Evolutionary conservation across 1,140 invertebrate genomes (phyloP).

Genomic region (Trigoniulus corallinus): DNA sequence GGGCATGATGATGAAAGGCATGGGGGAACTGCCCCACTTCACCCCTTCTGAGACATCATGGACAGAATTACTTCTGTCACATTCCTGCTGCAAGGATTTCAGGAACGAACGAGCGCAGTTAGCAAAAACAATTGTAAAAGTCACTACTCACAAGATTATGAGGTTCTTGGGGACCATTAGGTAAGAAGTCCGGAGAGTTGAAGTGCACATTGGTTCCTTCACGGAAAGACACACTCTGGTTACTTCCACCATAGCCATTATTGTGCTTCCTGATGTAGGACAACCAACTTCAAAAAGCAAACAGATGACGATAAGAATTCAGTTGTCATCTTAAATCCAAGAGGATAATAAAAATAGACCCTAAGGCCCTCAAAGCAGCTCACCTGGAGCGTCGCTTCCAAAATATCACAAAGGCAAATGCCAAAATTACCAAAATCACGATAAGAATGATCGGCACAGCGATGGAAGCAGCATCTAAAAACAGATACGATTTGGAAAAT

Average conservation of each 20-base stretch:
- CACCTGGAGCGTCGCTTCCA: conserved; percentile 40
- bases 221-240: conserved; percentile 86
- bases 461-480: conserved; percentile 42
- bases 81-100: no score
- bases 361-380: conserved; percentile 6
- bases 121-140: background rate
- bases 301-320: no score
- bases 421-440: conserved; percentile 47
- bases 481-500: conserved; percentile 5
- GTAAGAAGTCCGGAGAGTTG: conserved; percentile 23
- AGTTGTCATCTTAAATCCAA: background rate
- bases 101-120: no score
- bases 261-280: background rate
- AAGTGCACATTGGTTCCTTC: conserved; percentile 90
- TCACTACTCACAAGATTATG: background rate
- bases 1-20: no score
- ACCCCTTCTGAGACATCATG: no score
- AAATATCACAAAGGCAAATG: conserved; percentile 57
- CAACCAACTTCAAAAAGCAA: background rate
- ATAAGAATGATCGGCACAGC: conserved; percentile 64
- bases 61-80: no score
- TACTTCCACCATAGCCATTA: conserved; percentile 29
- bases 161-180: conserved; percentile 10
- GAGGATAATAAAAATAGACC: background rate
- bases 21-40: no score